phyloP scores from a whole-genome alignment of 2,113 vertebrate species.

The Isichthys henryi region DNA sequence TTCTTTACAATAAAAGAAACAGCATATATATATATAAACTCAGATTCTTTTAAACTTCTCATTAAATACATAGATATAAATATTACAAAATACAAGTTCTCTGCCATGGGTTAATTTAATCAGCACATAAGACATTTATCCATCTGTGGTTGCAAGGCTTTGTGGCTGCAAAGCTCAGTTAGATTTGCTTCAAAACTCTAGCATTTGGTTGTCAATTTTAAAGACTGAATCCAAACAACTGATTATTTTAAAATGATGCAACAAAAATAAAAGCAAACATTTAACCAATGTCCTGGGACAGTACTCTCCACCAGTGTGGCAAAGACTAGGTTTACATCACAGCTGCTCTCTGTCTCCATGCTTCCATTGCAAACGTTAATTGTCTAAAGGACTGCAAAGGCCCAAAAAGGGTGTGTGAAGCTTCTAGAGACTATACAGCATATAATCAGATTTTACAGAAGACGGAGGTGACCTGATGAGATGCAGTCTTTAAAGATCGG shows the following conservation, averaged over 20 bases:
- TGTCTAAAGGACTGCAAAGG: neutral
- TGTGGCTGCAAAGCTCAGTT: slow-evolving; percentile 11
- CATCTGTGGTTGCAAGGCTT: slow-evolving; percentile 32
- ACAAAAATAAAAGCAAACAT: neutral
- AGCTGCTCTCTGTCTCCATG: neutral
- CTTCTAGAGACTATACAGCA: neutral
- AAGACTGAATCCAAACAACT: neutral
- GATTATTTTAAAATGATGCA: neutral
- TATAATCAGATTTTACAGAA: neutral
- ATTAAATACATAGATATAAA: slow-evolving; percentile 62
- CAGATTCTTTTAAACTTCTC: slow-evolving; percentile 37
- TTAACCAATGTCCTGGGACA: neutral
- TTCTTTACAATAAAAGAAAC: slow-evolving; percentile 53
- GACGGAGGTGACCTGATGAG: neutral
- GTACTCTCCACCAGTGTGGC: neutral
- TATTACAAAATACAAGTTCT: slow-evolving; percentile 58
- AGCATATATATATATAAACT: slow-evolving; percentile 55
- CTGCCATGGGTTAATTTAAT: slow-evolving; percentile 34
- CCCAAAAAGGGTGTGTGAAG: neutral
- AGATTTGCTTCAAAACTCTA: slow-evolving; percentile 41
- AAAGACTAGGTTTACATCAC: neutral
- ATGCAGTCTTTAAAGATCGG: neutral
- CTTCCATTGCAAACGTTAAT: neutral
- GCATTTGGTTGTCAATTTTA: slow-evolving; percentile 24
- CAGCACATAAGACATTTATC: slow-evolving; percentile 41